Evolutionary conservation across 2,888 invertebrate species (phyloP), one percentile per base, ranked within the genome.

Genomic region (Candidula unifasciata): DNA sequence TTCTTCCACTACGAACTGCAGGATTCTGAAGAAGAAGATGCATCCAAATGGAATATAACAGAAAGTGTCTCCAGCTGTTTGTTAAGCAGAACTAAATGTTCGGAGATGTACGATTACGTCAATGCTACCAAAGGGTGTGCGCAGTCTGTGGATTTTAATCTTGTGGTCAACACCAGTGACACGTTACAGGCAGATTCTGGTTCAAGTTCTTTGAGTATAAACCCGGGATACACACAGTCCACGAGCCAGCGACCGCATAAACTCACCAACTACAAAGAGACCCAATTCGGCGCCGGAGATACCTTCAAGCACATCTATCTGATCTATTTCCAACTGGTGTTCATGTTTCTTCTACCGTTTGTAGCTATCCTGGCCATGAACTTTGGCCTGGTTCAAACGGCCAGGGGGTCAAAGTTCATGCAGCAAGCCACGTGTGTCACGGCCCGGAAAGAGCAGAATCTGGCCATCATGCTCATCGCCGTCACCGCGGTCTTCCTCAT

Each of bases 401-500:
- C 93, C 54, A 89, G 89, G 78, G 87, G 86, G 30, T 92, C 93
- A 1, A 87, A 89, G 68, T 86, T 87, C 54, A 88, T 87, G 44
- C 88, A 91, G 24, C 88, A 89, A 37, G 87, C 88, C 66, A 90
- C 92, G 87, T 88, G 89, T 10, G 88, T 87, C 33, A 87, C 89
- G 37, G 87, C 87, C 64, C 83, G 85, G 52, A 96, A 97, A 69
- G 98, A 99, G 94, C 97, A 98, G 88, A 97, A 97, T n/a, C 95
- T 98, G 86, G 98, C 98, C 30, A 97, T 97, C 82, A 98, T 99
- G 98, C 95, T 99, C 86, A 95, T 98, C 79, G 97, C 97, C 90
- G 98, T 99, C n/a, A 98, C 98, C 80, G 96, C 97, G 71, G 98
- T 98, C 1, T 98, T 98, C 94, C 96, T 98, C 93, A 95, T 97